phyloP scores from a whole-genome alignment of 2,113 vertebrate genomes.

The Salminus brasiliensis region DNA sequence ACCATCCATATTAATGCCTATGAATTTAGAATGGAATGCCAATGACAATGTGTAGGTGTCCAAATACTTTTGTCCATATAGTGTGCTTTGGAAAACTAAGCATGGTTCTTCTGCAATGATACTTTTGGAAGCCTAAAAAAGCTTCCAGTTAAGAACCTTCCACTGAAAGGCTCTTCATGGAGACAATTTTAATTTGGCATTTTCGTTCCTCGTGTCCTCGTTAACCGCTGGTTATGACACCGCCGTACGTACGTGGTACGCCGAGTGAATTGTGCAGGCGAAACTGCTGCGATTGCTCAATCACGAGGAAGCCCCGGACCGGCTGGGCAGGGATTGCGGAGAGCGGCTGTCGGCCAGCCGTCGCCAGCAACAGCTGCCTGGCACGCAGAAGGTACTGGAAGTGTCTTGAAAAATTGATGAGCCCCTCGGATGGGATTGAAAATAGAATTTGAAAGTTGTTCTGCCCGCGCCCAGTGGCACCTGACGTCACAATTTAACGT shows the following conservation, averaged over 20 bases:
- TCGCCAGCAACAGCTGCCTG: not conserved
- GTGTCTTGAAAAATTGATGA: conserved; percentile 2
- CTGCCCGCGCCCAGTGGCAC: conserved; percentile 50
- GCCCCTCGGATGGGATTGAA: conserved; percentile 39
- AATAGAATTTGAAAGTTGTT: conserved; percentile 56
- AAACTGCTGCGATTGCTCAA: not conserved
- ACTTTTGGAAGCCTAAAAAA: no score
- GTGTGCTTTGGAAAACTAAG: no score
- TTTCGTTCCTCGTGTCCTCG: not conserved
- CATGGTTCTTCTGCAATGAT: no score
- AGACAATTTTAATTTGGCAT: no score
- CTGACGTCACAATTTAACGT: conserved; percentile 64
- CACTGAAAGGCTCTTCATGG: not conserved
- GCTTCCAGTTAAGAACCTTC: not conserved
- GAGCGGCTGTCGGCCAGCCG: not conserved
- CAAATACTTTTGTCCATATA: no score
- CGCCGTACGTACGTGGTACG: not conserved
- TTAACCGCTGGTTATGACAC: not conserved
- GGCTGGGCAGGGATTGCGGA: not conserved
- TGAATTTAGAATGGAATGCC: no score
- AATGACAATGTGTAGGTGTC: no score
- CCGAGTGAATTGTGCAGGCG: not conserved
- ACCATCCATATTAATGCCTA: no score
- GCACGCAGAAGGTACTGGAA: not conserved
- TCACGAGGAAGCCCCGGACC: not conserved